Conservation (phyloP, 2,888 invertebrate genomes). For the Lycocerus yunnanus region DNA sequence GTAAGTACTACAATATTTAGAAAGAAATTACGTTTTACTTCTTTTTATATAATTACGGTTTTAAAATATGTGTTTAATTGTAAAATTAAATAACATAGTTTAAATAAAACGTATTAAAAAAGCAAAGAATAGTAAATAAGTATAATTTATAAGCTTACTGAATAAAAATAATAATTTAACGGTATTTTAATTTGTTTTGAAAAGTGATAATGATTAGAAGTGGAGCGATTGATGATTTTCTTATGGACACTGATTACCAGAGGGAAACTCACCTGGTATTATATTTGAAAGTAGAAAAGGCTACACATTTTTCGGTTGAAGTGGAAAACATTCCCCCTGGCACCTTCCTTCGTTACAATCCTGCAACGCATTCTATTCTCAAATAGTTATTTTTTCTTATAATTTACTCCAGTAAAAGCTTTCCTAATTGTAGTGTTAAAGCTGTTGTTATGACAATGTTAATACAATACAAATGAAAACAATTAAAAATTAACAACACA, state of each 20-base stretch:
- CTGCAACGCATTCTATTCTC: conserved; percentile 49
- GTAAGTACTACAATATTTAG: not conserved
- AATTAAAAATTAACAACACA: conserved; percentile 30
- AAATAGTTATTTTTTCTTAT: conserved; percentile 18
- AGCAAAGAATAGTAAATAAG: not conserved
- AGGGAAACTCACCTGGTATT: conserved; percentile 39
- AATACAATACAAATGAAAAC: conserved; percentile 32
- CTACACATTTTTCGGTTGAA: conserved; percentile 63
- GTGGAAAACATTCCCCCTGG: conserved; percentile 65
- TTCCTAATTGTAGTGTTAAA: conserved; percentile 8
- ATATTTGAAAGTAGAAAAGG: conserved; percentile 34
- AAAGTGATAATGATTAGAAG: conserved; percentile 7
- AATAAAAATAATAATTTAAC: not conserved
- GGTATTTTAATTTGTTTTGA: not conserved
- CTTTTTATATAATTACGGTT: not conserved
- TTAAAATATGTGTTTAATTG: not conserved
- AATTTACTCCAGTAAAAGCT: conserved; percentile 16
- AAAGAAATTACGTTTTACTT: not conserved
- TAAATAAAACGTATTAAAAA: not conserved
- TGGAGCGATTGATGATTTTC: conserved; percentile 14
- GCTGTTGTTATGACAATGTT: conserved; percentile 21
- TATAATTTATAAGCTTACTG: not conserved
- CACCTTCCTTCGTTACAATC: conserved; percentile 55
- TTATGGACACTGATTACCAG: conserved; percentile 20
- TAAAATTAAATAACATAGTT: not conserved